Evolutionary conservation across 2,888 invertebrate genomes (phyloP).

Genomic region (Latrodectus elegans): DNA sequence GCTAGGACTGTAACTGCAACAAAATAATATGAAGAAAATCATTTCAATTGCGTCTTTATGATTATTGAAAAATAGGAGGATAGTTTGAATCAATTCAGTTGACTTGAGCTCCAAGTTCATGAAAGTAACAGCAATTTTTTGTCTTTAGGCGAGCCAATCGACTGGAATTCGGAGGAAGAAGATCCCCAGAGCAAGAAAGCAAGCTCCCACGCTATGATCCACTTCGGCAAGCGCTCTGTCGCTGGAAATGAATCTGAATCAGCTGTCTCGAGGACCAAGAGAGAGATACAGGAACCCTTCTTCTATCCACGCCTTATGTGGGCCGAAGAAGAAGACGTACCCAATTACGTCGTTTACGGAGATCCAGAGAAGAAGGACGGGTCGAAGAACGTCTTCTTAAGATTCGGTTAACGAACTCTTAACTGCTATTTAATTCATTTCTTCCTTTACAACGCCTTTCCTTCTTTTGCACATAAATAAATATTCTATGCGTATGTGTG

Average conservation of each 20-base stretch:
- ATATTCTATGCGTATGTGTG: too few species aligned
- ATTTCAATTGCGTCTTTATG: too few species aligned
- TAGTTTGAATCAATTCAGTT: too few species aligned
- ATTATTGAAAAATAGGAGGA: too few species aligned
- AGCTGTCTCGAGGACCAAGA: slow-evolving; percentile 18
- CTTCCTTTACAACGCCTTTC: too few species aligned
- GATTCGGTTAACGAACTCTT: slow-evolving; percentile 49
- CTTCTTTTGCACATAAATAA: too few species aligned
- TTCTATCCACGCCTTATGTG: too few species aligned
- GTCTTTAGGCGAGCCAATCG: slow-evolving; percentile 54
- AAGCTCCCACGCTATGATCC: slow-evolving; percentile 59
- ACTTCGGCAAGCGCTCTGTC: slow-evolving; percentile 54
- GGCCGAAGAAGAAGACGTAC: slow-evolving; percentile 13
- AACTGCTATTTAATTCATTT: too few species aligned
- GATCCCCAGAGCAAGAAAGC: slow-evolving; percentile 26
- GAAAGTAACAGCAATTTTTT: slow-evolving; percentile 49
- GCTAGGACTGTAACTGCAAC: too few species aligned
- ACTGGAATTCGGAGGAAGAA: slow-evolving; percentile 2
- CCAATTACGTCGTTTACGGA: slow-evolving; percentile 8
- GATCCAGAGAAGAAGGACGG: slow-evolving; percentile 45
- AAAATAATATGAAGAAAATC: too few species aligned
- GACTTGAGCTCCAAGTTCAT: too few species aligned
- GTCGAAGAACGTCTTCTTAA: slow-evolving; percentile 56
- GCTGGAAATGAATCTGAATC: slow-evolving; percentile 18
- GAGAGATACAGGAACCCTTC: slow-evolving; percentile 10